Conservation (phyloP, 2,113 vertebrate species). For the Amblyopsis rosae region DNA sequence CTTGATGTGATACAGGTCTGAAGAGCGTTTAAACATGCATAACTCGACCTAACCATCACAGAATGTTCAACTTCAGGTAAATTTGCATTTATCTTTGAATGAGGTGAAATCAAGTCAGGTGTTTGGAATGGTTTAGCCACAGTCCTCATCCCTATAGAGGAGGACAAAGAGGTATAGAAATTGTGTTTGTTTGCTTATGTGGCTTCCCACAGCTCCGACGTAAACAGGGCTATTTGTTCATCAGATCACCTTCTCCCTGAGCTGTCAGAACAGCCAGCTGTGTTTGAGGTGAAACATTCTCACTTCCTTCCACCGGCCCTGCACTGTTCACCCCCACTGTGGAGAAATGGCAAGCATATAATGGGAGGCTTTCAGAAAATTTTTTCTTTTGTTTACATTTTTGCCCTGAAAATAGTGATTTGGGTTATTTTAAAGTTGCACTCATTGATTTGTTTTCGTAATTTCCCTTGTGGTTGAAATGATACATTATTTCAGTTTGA, state of each 20-base stretch:
- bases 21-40: background rate
- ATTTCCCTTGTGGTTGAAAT: too few species aligned
- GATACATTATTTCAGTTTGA: too few species aligned
- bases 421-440: too few species aligned
- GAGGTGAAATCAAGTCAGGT: too few species aligned
- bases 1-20: background rate
- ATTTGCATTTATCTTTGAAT: background rate
- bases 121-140: too few species aligned
- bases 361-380: conserved; percentile 18
- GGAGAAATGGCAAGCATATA: conserved; percentile 4
- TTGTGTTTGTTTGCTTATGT: background rate
- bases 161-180: background rate
- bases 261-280: conserved; percentile 59
- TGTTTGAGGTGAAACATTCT: conserved; percentile 45
- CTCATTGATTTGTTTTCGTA: too few species aligned
- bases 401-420: too few species aligned
- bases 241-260: too few species aligned
- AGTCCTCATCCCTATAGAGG: background rate
- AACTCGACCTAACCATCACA: too few species aligned
- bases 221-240: conserved; percentile 28
- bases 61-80: background rate
- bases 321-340: conserved; percentile 37
- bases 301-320: conserved; percentile 49
- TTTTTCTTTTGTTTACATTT: too few species aligned
- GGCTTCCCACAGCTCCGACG: conserved; percentile 18